Percentiles rank a stretch among this genome's conserved stretches.
phyloP scores from a whole-genome alignment of 2,113 vertebrate species.

The Cryptotis parvus region DNA sequence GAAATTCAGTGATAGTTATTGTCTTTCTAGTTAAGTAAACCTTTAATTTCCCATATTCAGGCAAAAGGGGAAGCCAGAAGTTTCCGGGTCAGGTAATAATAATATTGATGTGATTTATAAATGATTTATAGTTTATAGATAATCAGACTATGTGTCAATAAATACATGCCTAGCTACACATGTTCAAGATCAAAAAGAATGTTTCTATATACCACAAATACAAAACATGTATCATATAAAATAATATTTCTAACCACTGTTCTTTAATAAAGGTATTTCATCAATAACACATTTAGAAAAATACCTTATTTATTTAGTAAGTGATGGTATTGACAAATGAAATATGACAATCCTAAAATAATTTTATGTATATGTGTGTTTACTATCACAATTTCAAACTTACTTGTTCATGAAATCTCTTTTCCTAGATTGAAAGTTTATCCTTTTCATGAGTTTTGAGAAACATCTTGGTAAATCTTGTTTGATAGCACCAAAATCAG shows the following conservation, averaged over 20 bases:
- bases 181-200: background rate
- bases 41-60: slow-evolving; percentile 1
- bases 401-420: background rate
- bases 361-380: background rate
- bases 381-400: background rate
- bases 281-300: background rate
- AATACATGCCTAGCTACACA: background rate
- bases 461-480: background rate
- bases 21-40: slow-evolving; percentile 11
- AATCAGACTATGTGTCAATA: background rate
- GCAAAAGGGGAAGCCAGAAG: background rate
- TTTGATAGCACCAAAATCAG: background rate
- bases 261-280: background rate
- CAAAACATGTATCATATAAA: background rate
- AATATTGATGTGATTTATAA: background rate
- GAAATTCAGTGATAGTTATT: slow-evolving; percentile 8
- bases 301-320: background rate
- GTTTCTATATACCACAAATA: background rate
- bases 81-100: background rate
- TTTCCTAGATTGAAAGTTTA: background rate
- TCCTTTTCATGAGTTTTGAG: background rate
- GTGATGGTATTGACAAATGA: background rate
- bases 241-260: background rate
- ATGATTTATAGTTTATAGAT: too few relatives aligned
- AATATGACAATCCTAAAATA: background rate